Evolutionary conservation across 2,888 invertebrate species (phyloP).

Genomic region (Pristionchus arcanus): DNA sequence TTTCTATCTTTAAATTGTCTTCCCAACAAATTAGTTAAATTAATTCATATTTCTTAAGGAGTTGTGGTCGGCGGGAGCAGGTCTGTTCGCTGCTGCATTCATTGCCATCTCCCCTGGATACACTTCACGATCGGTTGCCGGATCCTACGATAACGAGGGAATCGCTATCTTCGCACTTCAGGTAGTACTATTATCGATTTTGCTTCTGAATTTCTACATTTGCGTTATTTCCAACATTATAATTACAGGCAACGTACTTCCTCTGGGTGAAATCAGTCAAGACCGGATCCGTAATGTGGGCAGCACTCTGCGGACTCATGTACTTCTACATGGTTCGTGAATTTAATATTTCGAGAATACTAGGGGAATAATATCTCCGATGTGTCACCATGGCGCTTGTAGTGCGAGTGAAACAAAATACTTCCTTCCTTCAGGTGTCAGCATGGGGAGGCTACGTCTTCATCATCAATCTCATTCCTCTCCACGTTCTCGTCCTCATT

Average conservation of each 20-base stretch:
- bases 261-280: slow-evolving; percentile 98
- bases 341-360: background rate
- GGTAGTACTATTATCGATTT: slow-evolving; percentile 52
- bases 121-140: slow-evolving; percentile 98
- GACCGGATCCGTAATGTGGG: slow-evolving; percentile 97
- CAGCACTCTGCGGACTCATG: slow-evolving; percentile 92
- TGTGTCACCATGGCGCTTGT: background rate
- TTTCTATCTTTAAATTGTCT: background rate
- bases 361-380: background rate
- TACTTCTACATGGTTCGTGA: slow-evolving; percentile 96
- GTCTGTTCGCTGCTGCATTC: slow-evolving; percentile 97
- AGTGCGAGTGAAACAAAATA: background rate
- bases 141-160: slow-evolving; percentile 99
- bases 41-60: slow-evolving; percentile 82
- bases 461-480: slow-evolving; percentile 98
- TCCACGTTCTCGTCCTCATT: slow-evolving; percentile 93
- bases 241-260: slow-evolving; percentile 91
- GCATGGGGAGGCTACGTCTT: slow-evolving; percentile 99
- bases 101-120: slow-evolving; percentile 98
- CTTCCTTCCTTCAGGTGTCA: slow-evolving; percentile 83
- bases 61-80: slow-evolving; percentile 96
- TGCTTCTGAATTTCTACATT: background rate
- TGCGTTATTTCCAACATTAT: background rate
- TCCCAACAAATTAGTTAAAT: background rate
- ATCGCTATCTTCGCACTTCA: slow-evolving; percentile 98